These are phyloP conservation scores for Eudyptes chrysolophus DNA, from an alignment of 2,113 vertebrate species.

Conservation along the genomic window DNA sequence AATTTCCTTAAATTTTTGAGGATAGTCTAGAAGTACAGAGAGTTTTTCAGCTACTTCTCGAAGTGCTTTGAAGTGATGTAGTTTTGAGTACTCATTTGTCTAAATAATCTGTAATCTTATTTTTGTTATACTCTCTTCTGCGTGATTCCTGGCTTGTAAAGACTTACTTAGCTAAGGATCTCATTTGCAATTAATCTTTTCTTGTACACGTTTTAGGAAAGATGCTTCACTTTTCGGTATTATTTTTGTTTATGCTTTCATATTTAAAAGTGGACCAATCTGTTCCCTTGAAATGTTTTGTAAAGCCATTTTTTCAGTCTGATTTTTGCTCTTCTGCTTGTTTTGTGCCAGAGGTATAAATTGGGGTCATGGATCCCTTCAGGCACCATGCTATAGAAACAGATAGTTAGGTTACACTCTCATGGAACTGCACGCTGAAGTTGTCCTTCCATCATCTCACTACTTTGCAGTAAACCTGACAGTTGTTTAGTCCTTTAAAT, in stretches of 20 bases:
- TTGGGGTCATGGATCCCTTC: neutral
- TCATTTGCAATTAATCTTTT: neutral
- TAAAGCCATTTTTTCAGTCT: neutral
- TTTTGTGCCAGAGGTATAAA: neutral
- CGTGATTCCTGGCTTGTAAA: rapidly evolving
- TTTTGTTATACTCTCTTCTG: neutral
- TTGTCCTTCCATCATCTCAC: neutral
- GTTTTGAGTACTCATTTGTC: neutral
- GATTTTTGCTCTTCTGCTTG: neutral
- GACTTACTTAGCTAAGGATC: neutral
- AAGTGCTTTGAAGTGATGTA: neutral
- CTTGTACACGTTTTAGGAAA: neutral
- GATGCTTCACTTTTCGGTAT: neutral
- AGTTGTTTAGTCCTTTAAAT: neutral
- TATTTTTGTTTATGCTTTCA: neutral
- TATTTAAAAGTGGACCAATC: neutral
- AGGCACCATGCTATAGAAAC: neutral
- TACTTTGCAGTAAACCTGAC: neutral
- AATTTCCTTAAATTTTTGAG: neutral
- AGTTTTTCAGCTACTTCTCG: neutral
- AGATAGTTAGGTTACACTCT: neutral
- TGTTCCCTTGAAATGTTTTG: neutral
- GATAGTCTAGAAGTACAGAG: neutral
- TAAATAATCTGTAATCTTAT: neutral
- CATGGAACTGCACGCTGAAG: neutral